Evolutionary conservation across 2,797 vertebrate species (phyloP).

Genomic region (Amniataba percoides): DNA sequence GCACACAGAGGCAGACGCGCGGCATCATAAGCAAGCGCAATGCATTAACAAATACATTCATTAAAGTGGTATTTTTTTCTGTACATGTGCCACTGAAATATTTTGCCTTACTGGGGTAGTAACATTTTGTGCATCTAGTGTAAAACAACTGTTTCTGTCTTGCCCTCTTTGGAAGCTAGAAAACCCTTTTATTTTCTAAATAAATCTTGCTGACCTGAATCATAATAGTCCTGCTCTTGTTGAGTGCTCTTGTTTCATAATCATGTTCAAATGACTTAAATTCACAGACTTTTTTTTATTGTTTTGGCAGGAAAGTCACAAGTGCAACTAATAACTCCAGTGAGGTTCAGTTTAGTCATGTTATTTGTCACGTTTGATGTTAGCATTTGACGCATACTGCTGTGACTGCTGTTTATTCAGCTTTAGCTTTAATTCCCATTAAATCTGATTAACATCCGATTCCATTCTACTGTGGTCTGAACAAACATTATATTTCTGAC

Average conservation of each 20-base stretch:
- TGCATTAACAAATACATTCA: not conserved
- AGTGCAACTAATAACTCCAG: not conserved
- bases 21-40: not conserved
- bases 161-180: not conserved
- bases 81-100: not conserved
- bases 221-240: not conserved
- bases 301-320: constrained; percentile 7
- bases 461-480: not conserved
- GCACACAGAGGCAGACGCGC: constrained; percentile 10
- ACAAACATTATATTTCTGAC: not conserved
- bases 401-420: not conserved
- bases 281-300: not conserved
- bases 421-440: not conserved
- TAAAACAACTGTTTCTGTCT: not conserved
- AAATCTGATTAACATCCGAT: not conserved
- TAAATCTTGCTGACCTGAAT: not conserved
- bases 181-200: not conserved
- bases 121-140: constrained; percentile 4
- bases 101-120: not conserved
- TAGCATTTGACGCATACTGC: not conserved
- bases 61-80: not conserved
- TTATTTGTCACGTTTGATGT: not conserved
- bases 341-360: not conserved
- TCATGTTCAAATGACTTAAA: not conserved
- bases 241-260: not conserved